Conservation (phyloP, 30 jellyfish, hydroid and myxozoan species). For the Aurelia aurita complex sp. Pacific region DNA sequence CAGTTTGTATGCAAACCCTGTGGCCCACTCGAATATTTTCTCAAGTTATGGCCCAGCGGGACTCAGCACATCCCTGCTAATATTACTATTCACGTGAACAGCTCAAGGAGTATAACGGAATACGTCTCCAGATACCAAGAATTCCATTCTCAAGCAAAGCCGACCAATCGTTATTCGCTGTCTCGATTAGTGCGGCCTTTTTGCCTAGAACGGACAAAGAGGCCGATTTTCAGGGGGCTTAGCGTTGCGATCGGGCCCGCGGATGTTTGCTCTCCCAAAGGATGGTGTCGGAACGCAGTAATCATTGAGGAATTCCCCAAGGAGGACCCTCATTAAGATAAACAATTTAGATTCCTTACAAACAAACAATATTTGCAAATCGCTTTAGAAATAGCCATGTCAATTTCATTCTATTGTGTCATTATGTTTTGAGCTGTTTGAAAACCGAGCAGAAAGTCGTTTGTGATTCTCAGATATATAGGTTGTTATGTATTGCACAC, state of each 20-base stretch:
- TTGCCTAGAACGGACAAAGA: conserved; percentile 13
- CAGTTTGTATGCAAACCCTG: background rate
- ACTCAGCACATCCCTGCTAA: conserved; percentile 5
- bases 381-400: conserved; percentile 42
- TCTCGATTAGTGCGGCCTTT: conserved; percentile 11
- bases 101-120: conserved; percentile 28
- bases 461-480: conserved; percentile 13
- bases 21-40: conserved; percentile 37
- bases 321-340: conserved; percentile 36
- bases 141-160: conserved; percentile 17
- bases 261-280: conserved; percentile 14
- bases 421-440: conserved; percentile 33
- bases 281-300: conserved; percentile 31
- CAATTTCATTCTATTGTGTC: conserved; percentile 8
- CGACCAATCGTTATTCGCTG: background rate
- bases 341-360: conserved; percentile 33
- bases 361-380: conserved; percentile 31
- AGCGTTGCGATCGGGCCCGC: background rate
- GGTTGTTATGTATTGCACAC: conserved; percentile 26
- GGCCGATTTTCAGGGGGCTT: conserved; percentile 30
- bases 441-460: conserved; percentile 8
- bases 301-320: conserved; percentile 25
- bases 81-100: conserved; percentile 10
- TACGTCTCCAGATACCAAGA: conserved; percentile 48
- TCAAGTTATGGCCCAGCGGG: conserved; percentile 34